Evolutionary conservation across 2,797 vertebrate genomes (phyloP), one percentile per base, ranked within the genome.

Genomic region (Lutjanus argentimaculatus): DNA sequence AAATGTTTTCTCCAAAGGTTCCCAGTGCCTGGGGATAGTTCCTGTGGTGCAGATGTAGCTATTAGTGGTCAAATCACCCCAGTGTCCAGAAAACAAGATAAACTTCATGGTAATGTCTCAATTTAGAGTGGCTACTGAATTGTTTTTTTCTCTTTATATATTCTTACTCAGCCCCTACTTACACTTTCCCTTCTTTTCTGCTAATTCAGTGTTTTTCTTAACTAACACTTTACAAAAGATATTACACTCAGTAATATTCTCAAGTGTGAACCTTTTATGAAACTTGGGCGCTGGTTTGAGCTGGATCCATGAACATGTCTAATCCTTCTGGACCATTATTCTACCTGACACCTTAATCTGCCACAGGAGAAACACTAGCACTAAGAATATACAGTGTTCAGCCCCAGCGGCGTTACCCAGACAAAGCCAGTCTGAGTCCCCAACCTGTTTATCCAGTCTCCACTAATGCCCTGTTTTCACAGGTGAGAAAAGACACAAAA

Each of bases 261-360:
- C 22, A 67, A 77, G 45, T 2, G 1, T 67, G 40, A 85, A 88
- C 36, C 53, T 52, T 67, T 81, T 70, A 70, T 78, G 62, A 84
- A 63, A 72, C 64, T 9, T 10, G 49, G 70, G 69, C 9, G 2
- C 63, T 79, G 72, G 68, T 82, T 77, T 80, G 78, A 84, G 67
- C 65, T 75, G 67, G n/a, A 83, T 67, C 68, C 64, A 68, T 43
- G 1, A 83, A 72, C 12, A 45, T 16, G 52, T 78, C 73, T 90
- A 91, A 93, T 91, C 88, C 52, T 16, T 81, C 88, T 82, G 81
- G 82, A 86, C 76, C 63, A 89, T 92, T 90, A 92, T 90, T 93
- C 83, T 77, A 87, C 66, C 77, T 86, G 92, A 93, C 93, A 93
- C 75, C 80, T 91, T 92, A 95, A 94, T 93, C 91, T 92, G 80